These are phyloP conservation scores for Peromyscus nudipes DNA, from an alignment of 2,797 vertebrate species.

Conservation along the genomic window DNA sequence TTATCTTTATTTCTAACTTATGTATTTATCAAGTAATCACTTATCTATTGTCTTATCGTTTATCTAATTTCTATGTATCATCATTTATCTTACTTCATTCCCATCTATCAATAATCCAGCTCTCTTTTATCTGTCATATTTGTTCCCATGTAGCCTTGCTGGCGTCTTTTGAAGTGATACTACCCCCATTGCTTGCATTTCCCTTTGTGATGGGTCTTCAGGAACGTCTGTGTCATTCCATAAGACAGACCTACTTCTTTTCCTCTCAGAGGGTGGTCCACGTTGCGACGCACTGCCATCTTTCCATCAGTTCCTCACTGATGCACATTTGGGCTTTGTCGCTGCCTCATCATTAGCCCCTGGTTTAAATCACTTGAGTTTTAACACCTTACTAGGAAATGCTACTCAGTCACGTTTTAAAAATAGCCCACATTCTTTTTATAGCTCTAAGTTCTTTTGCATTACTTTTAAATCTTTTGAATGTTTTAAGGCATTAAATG, in stretches of 20 bases:
- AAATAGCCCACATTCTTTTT: constrained; percentile 5
- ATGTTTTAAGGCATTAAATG: not conserved
- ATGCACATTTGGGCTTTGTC: not conserved
- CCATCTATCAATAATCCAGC: not conserved
- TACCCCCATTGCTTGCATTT: not conserved
- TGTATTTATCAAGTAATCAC: not conserved
- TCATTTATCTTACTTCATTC: too few species aligned
- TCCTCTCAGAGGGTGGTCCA: not conserved
- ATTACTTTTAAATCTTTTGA: not conserved
- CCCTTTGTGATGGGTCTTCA: not conserved
- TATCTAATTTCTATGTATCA: not conserved
- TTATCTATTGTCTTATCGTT: not conserved
- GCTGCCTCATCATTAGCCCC: not conserved
- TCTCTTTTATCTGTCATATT: not conserved
- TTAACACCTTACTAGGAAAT: constrained; percentile 28
- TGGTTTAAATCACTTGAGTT: not conserved
- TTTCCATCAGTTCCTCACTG: too few species aligned
- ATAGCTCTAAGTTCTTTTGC: not conserved
- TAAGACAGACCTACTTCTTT: not conserved
- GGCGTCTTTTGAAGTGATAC: constrained; percentile 14
- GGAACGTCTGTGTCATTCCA: not conserved
- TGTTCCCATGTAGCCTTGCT: not conserved
- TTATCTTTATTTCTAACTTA: not conserved
- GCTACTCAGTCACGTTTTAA: not conserved
- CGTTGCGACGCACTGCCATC: not conserved